Base-by-base conservation (phyloP, 2,113 vertebrate genomes). In the Lepidothrix coronata region DNA sequence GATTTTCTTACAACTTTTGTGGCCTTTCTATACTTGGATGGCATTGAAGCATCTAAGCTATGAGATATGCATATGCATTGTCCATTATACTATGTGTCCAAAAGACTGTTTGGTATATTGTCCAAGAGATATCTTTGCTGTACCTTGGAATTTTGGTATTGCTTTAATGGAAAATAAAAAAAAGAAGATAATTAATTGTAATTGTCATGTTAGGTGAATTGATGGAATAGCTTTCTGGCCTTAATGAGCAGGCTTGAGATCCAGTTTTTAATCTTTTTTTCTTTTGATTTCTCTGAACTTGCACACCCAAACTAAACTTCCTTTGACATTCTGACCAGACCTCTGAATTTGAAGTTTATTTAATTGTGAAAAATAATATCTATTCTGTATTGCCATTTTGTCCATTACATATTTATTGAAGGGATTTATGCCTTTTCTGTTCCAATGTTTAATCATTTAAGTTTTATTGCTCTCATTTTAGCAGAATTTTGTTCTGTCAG, bases 381-480 rank as follows among this genome's bases (percentile, higher is more conserved):
- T 52, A 30, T 63, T 83, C 41, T 2, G 0, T 48, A 74, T 74
- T 90, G 25, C 14, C 22, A 84, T 80, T 80, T 88, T 93, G 14
- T 65, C 62, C 30, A 49, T 83, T 76, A 54, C 39, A 22, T 86
- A 84, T 73, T 83, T 91, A 58, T 48, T 71, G 35, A 73, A 70
- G 16, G 27, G 3, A 8, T 94, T 80, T 57, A 71, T 62, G 54
- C 9, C 52, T 93, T 91, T 63, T 3, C 12, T 74, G 41, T 84
- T 23, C 19, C 24, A 63, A 5, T 48, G 55, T 89, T 82, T 79
- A 75, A 75, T 92, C 1, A 88, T 91, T 92, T 85, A 76, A 62
- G 78, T 73, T 87, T 91, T 96, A 91, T 93, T 91, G 35, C 31
- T 92, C 24, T 96, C 67, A 95, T 96, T 95, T 95, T 51, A 94